Evolutionary conservation across 2,888 invertebrate genomes (phyloP).

Genomic region (Polyommatus icarus): DNA sequence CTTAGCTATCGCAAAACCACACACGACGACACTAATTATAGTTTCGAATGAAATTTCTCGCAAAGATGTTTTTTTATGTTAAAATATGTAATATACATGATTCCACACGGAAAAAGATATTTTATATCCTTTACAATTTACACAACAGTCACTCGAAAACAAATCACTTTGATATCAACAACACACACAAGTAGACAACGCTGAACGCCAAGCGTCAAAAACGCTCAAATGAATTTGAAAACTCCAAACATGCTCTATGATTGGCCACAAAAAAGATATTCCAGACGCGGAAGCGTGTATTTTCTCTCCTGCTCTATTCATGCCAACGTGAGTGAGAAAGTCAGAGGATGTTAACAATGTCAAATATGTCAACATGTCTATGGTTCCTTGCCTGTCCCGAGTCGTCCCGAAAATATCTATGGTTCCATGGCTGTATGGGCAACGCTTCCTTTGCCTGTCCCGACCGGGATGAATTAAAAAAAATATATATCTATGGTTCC

Average conservation of each 20-base stretch:
- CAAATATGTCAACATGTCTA: too few relatives aligned
- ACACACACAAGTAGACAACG: conserved; percentile 50
- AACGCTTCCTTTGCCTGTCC: too few relatives aligned
- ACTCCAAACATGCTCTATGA: conserved; percentile 37
- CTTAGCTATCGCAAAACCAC: conserved; percentile 61
- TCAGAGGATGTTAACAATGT: too few relatives aligned
- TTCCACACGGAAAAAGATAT: not conserved
- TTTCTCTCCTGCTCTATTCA: not conserved
- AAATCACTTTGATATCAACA: conserved; percentile 43
- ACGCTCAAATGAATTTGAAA: conserved; percentile 70
- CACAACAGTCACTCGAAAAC: conserved; percentile 13
- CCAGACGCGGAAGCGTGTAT: not conserved
- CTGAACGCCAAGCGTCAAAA: conserved; percentile 63
- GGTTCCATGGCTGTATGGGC: too few relatives aligned
- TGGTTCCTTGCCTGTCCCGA: too few relatives aligned
- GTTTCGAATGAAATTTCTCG: not conserved
- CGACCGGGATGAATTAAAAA: too few relatives aligned
- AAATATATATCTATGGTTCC: too few relatives aligned
- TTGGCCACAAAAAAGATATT: conserved; percentile 24
- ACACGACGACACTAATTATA: conserved; percentile 52
- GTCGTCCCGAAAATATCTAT: too few relatives aligned
- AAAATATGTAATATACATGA: not conserved
- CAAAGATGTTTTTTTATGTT: not conserved
- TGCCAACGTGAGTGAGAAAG: not conserved
- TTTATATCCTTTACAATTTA: conserved; percentile 1